Conservation (phyloP, 2,113 vertebrate species). For the Corythoichthys intestinalis region DNA sequence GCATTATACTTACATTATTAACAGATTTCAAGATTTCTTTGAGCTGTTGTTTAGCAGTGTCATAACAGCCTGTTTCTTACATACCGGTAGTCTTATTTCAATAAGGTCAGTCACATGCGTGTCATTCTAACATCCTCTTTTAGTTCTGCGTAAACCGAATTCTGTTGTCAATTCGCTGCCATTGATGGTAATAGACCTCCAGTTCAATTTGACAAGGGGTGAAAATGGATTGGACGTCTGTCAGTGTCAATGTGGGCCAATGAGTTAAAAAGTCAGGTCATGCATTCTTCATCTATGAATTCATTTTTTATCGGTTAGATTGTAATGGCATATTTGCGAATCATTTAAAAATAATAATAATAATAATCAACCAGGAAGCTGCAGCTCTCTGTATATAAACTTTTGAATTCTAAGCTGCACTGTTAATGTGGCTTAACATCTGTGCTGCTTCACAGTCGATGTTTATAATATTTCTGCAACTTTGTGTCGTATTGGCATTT, state of each 20-base stretch:
- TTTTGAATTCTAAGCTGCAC: neutral
- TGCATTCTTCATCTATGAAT: too few species aligned
- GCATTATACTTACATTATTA: neutral
- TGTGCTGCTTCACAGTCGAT: neutral
- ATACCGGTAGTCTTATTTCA: neutral
- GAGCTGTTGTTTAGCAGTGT: neutral
- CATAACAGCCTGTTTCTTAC: slow-evolving; percentile 13
- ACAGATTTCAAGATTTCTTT: neutral
- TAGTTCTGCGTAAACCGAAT: neutral
- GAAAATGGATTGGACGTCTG: too few species aligned
- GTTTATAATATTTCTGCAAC: neutral
- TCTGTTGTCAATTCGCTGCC: neutral
- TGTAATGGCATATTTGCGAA: too few species aligned
- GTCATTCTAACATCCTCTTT: neutral
- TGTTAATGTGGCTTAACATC: neutral
- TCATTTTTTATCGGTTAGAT: too few species aligned
- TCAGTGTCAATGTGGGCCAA: too few species aligned
- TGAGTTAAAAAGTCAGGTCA: too few species aligned
- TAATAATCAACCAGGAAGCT: too few species aligned
- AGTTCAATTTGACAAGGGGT: neutral
- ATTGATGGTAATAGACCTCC: neutral
- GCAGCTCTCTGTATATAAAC: neutral
- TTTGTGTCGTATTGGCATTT: neutral
- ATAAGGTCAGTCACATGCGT: neutral
- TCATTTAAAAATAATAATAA: too few species aligned